These are phyloP conservation scores for Ramphastos sulfuratus DNA, from an alignment of 2,113 vertebrate genomes.

Conservation along the genomic window DNA sequence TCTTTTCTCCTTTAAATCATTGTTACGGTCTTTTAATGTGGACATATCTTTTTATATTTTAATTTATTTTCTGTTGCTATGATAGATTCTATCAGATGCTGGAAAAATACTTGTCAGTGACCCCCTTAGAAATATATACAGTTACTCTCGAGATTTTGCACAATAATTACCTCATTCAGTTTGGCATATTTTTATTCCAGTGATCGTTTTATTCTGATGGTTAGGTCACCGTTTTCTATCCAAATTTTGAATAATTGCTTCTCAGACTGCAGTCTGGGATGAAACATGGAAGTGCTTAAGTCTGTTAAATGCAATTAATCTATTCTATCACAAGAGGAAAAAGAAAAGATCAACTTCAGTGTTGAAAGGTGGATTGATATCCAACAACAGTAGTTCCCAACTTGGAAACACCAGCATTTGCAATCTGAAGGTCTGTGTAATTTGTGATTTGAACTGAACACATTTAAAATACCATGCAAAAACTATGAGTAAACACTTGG, in stretches of 20 bases:
- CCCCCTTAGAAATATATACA: constrained; percentile 54
- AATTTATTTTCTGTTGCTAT: constrained; percentile 64
- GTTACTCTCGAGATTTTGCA: constrained; percentile 65
- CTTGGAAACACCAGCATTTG: constrained; percentile 63
- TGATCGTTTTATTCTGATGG: constrained; percentile 46
- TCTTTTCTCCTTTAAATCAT: constrained; percentile 41
- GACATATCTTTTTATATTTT: constrained; percentile 67
- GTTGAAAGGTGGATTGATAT: constrained; percentile 8
- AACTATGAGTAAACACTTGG: background rate
- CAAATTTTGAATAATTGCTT: constrained; percentile 14
- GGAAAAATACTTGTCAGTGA: constrained; percentile 52
- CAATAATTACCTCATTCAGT: constrained; percentile 72
- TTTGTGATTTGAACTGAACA: constrained; percentile 47
- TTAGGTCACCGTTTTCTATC: constrained; percentile 12
- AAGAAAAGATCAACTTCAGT: background rate
- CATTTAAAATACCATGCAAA: constrained; percentile 15
- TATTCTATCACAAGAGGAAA: background rate
- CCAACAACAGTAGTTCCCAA: constrained; percentile 26
- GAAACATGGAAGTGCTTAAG: background rate
- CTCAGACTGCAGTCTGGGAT: background rate
- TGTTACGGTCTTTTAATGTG: constrained; percentile 61
- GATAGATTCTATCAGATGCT: constrained; percentile 58
- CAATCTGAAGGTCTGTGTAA: constrained; percentile 49
- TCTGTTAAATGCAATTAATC: constrained; percentile 3
- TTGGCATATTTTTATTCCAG: constrained; percentile 61